phyloP scores from a whole-genome alignment of 1,140 invertebrate genomes.

The Dendrolimus punctatus region DNA sequence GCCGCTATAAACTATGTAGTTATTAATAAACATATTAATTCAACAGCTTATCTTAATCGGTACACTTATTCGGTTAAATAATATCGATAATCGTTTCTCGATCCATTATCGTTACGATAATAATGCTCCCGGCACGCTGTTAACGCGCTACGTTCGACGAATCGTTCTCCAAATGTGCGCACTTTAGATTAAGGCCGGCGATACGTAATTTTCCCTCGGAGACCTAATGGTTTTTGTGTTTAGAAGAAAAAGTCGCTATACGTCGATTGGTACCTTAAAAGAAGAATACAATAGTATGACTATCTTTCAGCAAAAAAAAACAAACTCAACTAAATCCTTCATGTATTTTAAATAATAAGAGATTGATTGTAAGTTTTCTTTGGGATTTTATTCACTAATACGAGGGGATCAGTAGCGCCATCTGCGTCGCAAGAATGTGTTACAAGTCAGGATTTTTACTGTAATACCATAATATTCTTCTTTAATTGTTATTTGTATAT shows the following conservation, averaged over 20 bases:
- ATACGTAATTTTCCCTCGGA: conserved; percentile 1
- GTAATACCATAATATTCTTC: too few species aligned
- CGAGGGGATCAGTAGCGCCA: too few species aligned
- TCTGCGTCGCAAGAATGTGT: too few species aligned
- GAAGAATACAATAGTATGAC: too few species aligned
- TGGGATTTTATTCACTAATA: too few species aligned
- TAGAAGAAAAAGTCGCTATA: background rate
- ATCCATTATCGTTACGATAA: conserved; percentile 33
- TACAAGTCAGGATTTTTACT: too few species aligned
- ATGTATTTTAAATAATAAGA: too few species aligned
- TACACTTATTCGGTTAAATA: conserved; percentile 23
- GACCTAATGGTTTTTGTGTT: background rate
- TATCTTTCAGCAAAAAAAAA: too few species aligned
- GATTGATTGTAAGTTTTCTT: too few species aligned
- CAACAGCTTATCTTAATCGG: conserved; percentile 26
- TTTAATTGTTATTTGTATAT: too few species aligned
- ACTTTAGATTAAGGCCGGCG: conserved; percentile 2
- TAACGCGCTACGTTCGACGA: background rate
- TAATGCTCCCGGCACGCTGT: conserved; percentile 9
- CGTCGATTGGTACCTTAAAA: too few species aligned
- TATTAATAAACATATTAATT: conserved; percentile 13
- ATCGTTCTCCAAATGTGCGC: background rate
- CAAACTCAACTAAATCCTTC: too few species aligned
- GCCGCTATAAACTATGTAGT: conserved; percentile 11
- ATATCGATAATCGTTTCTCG: conserved; percentile 31